Base-by-base conservation (phyloP, 2,113 vertebrate genomes). In the Pelecanoides urinatrix region DNA sequence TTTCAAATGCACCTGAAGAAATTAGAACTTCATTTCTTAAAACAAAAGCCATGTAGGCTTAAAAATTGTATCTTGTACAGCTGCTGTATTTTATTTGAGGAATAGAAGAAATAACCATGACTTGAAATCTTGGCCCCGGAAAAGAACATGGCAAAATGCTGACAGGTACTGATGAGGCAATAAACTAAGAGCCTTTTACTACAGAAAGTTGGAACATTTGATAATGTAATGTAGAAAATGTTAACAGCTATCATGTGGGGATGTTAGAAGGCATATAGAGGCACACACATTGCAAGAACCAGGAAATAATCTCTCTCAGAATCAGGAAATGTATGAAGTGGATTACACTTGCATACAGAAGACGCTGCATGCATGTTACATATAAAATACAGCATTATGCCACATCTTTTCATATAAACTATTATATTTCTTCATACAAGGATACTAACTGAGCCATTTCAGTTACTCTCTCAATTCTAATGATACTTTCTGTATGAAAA, bases 141-240 rank as follows among this genome's bases (percentile, higher is more conserved):
- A 86, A 87, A 94, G 61, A 86, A 73, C 19, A 81, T 8, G 44
- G 83, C 73, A 92, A 91, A 94, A 87, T 34, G 36, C 66, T 93
- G 67, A 82, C 34, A 56, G 52, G 61, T 55, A 62, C 27, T 10
- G 26, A 68, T 7, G n/a, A 88, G 26, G 59, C 68, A 70, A 88
- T 47, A 73, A 96, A 55, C 42, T 23, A 70, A 55, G 29, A 83
- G 63, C 26, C 34, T 95, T 94, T 61, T 70, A 40, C 44, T 71
- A 30, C 52, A 89, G 42, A 5, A 74, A 79, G 19, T 5, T 59
- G 49, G 53, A 89, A 90, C 30, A 52, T 32, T 61, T 67, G 72
- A 23, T 26, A 63, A 63, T 42, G 40, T n/a, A 47, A 86, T 5
- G 11, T 6, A 68, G 56, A 56, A 77, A 76, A 44, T 16, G 23